phyloP scores from a whole-genome alignment of 2,888 invertebrate species.

The Rutpela maculata region DNA sequence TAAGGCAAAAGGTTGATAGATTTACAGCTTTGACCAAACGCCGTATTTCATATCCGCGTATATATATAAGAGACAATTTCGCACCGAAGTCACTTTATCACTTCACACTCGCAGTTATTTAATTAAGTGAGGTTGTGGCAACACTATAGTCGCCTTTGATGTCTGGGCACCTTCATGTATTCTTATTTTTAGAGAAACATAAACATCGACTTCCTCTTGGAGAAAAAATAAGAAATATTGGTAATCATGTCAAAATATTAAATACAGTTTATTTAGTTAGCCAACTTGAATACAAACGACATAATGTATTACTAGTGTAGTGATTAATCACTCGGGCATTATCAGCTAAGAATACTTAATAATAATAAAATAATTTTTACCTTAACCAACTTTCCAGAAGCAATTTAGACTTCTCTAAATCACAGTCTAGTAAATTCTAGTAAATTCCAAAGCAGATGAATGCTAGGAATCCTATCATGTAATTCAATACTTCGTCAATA shows the following conservation, averaged over 20 bases:
- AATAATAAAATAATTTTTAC: no score
- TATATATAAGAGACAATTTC: background rate
- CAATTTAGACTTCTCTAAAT: no score
- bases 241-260: background rate
- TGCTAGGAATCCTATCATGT: no score
- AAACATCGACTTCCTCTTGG: constrained; percentile 23
- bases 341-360: no score
- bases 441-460: no score
- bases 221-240: background rate
- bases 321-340: no score
- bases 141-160: constrained; percentile 33
- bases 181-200: constrained; percentile 25
- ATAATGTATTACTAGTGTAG: background rate
- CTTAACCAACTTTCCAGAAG: no score
- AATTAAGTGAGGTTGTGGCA: constrained; percentile 35
- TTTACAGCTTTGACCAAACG: constrained; percentile 18
- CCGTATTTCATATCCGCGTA: constrained; percentile 6
- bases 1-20: constrained; percentile 21
- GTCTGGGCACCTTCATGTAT: constrained; percentile 22
- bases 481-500: no score
- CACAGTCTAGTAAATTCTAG: no score
- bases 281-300: background rate
- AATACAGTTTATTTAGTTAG: background rate
- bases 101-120: constrained; percentile 25
- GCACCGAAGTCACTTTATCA: background rate